Percentiles rank a stretch among this genome's conserved stretches.
These are phyloP conservation scores for Aldrovandia affinis DNA, from an alignment of 2,797 vertebrate genomes.

Conservation along the genomic window DNA sequence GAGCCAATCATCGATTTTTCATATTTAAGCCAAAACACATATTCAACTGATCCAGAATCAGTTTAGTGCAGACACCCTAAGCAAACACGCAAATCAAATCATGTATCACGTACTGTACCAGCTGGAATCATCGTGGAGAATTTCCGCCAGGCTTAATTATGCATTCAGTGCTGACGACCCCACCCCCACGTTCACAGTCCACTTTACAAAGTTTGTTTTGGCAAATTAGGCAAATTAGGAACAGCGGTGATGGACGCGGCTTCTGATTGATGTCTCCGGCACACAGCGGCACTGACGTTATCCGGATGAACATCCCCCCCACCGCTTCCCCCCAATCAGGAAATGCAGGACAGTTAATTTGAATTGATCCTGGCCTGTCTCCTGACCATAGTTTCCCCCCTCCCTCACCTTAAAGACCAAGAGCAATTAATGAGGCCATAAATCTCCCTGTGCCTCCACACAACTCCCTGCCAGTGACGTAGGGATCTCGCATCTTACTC, in stretches of 20 bases:
- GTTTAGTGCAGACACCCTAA: neutral
- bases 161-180: neutral
- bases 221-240: constrained; percentile 40
- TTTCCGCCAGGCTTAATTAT: neutral
- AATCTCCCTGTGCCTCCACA: constrained; percentile 36
- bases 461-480: constrained; percentile 22
- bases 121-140: neutral
- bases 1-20: neutral
- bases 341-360: constrained; percentile 54
- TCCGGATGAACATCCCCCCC: constrained; percentile 38
- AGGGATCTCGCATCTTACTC: constrained; percentile 10
- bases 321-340: constrained; percentile 41
- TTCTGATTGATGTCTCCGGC: constrained; percentile 39
- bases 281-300: constrained; percentile 38
- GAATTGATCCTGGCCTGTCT: constrained; percentile 53
- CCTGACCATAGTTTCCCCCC: constrained; percentile 34
- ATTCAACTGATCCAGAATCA: neutral
- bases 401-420: constrained; percentile 42
- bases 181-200: too few relatives aligned
- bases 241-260: constrained; percentile 13
- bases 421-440: constrained; percentile 45
- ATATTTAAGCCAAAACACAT: neutral
- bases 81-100: neutral
- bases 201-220: neutral
- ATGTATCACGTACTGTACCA: neutral